Percentiles rank a stretch among this genome's conserved stretches.
These are phyloP conservation scores for Aleiodes leptofemur DNA, from an alignment of 2,888 invertebrate genomes.

Conservation along the genomic window DNA sequence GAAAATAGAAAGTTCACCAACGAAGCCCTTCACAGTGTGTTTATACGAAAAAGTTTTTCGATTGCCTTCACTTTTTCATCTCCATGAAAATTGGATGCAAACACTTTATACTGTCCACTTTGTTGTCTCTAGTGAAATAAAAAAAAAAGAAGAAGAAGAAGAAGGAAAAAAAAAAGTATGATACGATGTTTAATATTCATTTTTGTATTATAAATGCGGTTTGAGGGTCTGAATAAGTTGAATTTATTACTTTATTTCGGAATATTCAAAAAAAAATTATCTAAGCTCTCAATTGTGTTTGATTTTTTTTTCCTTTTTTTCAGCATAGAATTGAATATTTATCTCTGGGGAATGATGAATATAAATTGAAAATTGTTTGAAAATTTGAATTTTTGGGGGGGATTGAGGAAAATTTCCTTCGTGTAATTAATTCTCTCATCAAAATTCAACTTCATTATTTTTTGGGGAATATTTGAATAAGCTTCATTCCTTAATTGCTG, in stretches of 20 bases:
- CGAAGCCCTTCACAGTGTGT: background rate
- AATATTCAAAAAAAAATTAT: background rate
- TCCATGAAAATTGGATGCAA: slow-evolving; percentile 36
- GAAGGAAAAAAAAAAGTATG: background rate
- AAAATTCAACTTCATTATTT: too few relatives aligned
- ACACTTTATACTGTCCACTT: slow-evolving; percentile 32
- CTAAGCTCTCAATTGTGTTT: background rate
- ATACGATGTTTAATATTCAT: slow-evolving; percentile 30
- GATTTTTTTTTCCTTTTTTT: too few relatives aligned
- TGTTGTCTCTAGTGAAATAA: slow-evolving; percentile 12
- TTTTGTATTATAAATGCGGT: slow-evolving; percentile 13
- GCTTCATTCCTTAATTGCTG: too few relatives aligned
- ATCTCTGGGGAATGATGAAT: background rate
- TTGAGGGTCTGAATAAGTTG: slow-evolving; percentile 20
- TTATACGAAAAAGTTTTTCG: slow-evolving; percentile 32
- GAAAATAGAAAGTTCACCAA: slow-evolving; percentile 23
- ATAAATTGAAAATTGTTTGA: background rate
- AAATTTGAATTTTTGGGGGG: too few relatives aligned
- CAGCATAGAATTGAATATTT: slow-evolving; percentile 4
- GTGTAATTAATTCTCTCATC: too few relatives aligned
- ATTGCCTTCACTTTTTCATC: slow-evolving; percentile 38
- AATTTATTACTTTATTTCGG: slow-evolving; percentile 30
- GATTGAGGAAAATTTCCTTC: too few relatives aligned
- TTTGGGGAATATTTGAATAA: too few relatives aligned
- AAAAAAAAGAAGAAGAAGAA: background rate